phyloP scores from a whole-genome alignment of 2,888 invertebrate species.

The Mimumesa dahlbomi region DNA sequence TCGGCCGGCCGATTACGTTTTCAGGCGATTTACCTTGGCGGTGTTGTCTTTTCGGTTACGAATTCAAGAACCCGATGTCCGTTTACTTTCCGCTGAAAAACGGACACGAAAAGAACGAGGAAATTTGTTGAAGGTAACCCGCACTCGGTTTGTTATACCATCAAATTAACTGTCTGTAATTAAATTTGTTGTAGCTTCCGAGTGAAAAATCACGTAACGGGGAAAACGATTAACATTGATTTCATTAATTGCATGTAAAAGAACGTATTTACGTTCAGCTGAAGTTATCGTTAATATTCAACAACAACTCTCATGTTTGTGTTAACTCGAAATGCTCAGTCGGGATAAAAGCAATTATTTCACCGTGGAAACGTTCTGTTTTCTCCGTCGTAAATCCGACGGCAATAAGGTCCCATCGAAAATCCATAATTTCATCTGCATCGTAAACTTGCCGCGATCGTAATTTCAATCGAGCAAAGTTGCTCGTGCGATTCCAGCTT shows the following conservation, averaged over 20 bases:
- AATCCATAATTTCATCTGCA: slow-evolving; percentile 27
- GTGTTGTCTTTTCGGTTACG: too few species aligned
- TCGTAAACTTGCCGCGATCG: slow-evolving; percentile 3
- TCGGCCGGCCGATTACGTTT: neutral
- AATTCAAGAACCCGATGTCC: too few species aligned
- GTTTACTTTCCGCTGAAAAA: too few species aligned
- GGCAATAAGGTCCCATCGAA: slow-evolving; percentile 1
- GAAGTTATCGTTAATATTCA: neutral
- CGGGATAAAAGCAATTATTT: slow-evolving; percentile 21
- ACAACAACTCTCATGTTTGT: neutral
- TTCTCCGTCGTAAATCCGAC: neutral
- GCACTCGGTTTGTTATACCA: too few species aligned
- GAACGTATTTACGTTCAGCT: too few species aligned
- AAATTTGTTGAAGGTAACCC: too few species aligned
- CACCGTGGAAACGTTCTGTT: slow-evolving; percentile 2
- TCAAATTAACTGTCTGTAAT: too few species aligned
- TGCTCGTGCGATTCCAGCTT: neutral
- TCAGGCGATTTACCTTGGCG: neutral
- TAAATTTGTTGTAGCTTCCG: too few species aligned
- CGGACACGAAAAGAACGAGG: too few species aligned
- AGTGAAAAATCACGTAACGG: too few species aligned
- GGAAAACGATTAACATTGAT: too few species aligned
- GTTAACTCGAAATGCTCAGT: neutral
- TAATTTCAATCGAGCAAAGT: neutral
- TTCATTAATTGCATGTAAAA: too few species aligned